Evolutionary conservation across 2,113 vertebrate genomes (phyloP), one percentile per base, ranked within the genome.

Genomic region (Cheirogaleus medius): DNA sequence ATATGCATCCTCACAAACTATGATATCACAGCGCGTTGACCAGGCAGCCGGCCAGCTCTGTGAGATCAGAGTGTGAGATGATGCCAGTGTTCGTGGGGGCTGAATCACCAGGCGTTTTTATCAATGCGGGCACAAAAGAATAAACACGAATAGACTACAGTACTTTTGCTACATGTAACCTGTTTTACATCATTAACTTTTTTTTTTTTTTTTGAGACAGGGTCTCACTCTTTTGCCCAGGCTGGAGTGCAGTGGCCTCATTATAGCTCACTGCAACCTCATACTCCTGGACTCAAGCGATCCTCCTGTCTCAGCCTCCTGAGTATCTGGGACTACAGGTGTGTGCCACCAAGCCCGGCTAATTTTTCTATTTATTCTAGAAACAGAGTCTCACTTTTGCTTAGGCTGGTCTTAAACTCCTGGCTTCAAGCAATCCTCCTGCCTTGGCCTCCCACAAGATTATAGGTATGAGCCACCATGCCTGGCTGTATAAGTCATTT

Each of bases 11-110:
- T 97, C 93, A 89, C 91, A 97, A 92, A 71, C 86, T 85, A 64
- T 98, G 98, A 98, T 83, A 91, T 98, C 98, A 98, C 94, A 82
- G 89, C 92, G 96, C 93, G 92, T 97, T 88, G 77, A 96, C 97
- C 98, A 97, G 97, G 93, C 85, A 89, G 88, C 44, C 29, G 94
- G 73, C 88, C 94, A 66, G 95, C 76, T 96, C 0, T 63, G 77
- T 98, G 98, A 98, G 97, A 86, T 98, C 97, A 97, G 96, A 91
- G 52, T 0, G 0, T 87, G 93, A 68, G 97, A 88, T 82, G 96
- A 77, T 89, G 98, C 97, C 95, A 95, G 92, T 84, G 90, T 49
- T 96, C 80, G 84, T 71, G 69, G 78, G 52, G 78, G 94, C 91
- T 68, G 95, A 97, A 96, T 96, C 97, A 95, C 97, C 97, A 96